Conservation (phyloP, 2,888 invertebrate genomes). For the Peribatodes rhomboidaria region DNA sequence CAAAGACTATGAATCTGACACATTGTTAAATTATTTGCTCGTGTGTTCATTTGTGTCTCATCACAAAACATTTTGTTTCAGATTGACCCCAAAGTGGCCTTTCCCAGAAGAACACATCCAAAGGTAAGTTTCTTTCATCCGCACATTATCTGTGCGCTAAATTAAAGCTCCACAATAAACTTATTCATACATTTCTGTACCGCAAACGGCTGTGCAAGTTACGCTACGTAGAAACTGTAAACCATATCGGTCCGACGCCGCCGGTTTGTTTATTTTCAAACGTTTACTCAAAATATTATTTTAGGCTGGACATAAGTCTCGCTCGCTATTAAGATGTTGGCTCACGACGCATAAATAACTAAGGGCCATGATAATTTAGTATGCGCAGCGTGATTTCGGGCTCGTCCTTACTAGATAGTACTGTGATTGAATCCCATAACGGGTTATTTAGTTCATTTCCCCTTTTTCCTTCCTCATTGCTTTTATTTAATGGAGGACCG, state of each 20-base stretch:
- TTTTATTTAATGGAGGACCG: slow-evolving; percentile 50
- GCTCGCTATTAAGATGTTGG: slow-evolving; percentile 83
- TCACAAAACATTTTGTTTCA: slow-evolving; percentile 81
- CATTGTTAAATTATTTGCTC: too few relatives aligned
- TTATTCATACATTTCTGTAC: slow-evolving; percentile 71
- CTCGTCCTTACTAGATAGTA: slow-evolving; percentile 69
- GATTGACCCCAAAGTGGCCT: slow-evolving; percentile 99
- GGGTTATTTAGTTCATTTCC: slow-evolving; percentile 72
- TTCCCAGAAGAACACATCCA: slow-evolving; percentile 99
- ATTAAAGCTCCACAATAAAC: slow-evolving; percentile 73
- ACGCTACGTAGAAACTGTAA: slow-evolving; percentile 73
- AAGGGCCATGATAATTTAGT: slow-evolving; percentile 81
- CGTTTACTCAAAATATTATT: slow-evolving; percentile 85
- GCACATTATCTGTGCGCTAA: slow-evolving; percentile 67
- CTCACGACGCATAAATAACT: slow-evolving; percentile 84
- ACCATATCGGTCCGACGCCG: slow-evolving; percentile 64
- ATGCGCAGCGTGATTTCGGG: slow-evolving; percentile 78
- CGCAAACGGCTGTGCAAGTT: slow-evolving; percentile 67
- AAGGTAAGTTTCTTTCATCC: slow-evolving; percentile 91
- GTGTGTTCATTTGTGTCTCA: too few relatives aligned
- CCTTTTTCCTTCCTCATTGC: slow-evolving; percentile 53
- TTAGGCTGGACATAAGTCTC: slow-evolving; percentile 84
- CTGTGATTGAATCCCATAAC: slow-evolving; percentile 79
- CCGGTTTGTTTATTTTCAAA: slow-evolving; percentile 80
- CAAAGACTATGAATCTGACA: too few relatives aligned